Conservation (phyloP, 1,140 invertebrate species). For the Sesamia nonagrioides region DNA sequence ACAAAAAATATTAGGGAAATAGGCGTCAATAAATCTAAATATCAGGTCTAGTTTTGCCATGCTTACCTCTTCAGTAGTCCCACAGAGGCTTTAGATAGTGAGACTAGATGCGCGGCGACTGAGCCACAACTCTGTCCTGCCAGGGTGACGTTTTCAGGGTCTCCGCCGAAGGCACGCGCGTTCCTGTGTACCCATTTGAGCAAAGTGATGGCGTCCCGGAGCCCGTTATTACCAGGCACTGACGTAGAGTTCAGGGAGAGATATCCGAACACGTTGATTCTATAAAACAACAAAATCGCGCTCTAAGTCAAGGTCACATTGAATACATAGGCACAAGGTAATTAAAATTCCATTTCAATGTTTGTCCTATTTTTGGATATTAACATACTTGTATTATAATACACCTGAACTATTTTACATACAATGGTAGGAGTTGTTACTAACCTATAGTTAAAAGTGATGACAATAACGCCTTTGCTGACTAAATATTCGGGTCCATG, state of each 20-base stretch:
- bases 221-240: constrained; percentile 89
- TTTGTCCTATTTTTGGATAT: too few species aligned
- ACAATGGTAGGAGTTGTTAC: background rate
- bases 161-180: constrained; percentile 89
- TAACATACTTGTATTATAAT: too few species aligned
- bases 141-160: constrained; percentile 88
- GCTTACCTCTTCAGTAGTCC: constrained; percentile 62
- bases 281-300: constrained; percentile 32
- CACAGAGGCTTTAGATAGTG: constrained; percentile 67
- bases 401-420: too few species aligned
- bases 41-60: background rate
- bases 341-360: too few species aligned
- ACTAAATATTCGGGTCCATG: constrained; percentile 89
- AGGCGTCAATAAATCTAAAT: background rate
- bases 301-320: too few species aligned
- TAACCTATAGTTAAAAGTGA: constrained; percentile 89
- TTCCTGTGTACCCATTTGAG: constrained; percentile 89
- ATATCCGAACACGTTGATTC: constrained; percentile 78
- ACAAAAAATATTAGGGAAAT: too few species aligned
- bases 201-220: constrained; percentile 89
- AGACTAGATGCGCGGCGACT: constrained; percentile 77
- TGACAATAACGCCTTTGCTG: constrained; percentile 89
- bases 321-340: too few species aligned
- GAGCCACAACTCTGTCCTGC: constrained; percentile 88
- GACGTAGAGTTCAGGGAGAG: constrained; percentile 83